phyloP scores from a whole-genome alignment of 2,113 vertebrate species.

The Apteryx mantelli region DNA sequence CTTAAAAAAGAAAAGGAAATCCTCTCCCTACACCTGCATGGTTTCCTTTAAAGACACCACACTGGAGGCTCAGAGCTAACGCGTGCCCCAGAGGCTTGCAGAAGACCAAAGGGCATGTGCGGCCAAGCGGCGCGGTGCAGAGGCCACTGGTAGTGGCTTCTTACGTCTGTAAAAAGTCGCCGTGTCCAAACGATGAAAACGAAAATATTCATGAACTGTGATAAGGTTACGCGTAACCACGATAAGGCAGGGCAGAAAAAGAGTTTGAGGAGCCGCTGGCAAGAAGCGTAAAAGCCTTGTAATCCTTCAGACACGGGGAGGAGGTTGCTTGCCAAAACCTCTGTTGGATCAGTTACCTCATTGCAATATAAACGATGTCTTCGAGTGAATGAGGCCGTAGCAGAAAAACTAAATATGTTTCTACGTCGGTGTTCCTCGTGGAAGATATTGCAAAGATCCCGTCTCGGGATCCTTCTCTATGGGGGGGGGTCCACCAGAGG shows the following conservation, averaged over 20 bases:
- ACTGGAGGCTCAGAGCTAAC: background rate
- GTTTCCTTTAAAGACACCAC: background rate
- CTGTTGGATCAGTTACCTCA: background rate
- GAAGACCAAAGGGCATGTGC: background rate
- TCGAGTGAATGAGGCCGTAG: rapidly evolving
- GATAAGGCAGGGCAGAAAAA: background rate
- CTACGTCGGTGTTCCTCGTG: background rate
- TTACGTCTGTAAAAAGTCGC: background rate
- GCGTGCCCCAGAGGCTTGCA: background rate
- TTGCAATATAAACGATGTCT: background rate
- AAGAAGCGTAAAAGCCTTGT: background rate
- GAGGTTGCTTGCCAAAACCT: background rate
- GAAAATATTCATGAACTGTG: background rate
- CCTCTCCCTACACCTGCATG: background rate
- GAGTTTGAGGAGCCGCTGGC: background rate
- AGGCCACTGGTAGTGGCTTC: background rate
- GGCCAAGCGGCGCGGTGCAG: background rate
- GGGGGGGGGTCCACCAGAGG: background rate
- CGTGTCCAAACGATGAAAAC: background rate
- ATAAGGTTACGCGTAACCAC: rapidly evolving
- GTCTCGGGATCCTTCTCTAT: background rate
- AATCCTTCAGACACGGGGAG: background rate
- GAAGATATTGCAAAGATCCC: background rate
- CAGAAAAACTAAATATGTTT: background rate
- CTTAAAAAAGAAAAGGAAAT: background rate